Evolutionary conservation across 37 sponge, comb jelly and placozoan species (phyloP), one percentile per base, ranked within the genome.

Genomic region (Beroe forskalii): DNA sequence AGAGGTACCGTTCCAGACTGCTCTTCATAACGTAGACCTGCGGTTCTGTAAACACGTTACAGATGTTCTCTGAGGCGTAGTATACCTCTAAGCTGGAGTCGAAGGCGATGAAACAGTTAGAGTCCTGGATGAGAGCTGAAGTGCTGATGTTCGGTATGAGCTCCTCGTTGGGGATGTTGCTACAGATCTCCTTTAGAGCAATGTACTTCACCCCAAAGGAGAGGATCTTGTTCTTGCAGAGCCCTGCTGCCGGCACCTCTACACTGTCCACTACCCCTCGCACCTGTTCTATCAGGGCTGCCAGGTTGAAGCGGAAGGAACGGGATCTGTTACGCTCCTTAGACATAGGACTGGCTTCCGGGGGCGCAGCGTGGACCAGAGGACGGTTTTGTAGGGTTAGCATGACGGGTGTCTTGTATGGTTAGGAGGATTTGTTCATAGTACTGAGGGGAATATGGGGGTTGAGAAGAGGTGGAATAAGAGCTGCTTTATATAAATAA

Each of bases 201-300:
- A 72, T 72, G 75, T 72, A 72, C 75, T 72, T 72, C 20, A 32
- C 38, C 75, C 75, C 75, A 30, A 72, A 72, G 9, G 75, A 32
- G 39, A 72, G 75, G 39, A 72, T 39, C 75, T 72, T 72, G 75
- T 72, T 72, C 75, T 72, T 72, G 75, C 75, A 72, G 40, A 72
- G 75, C 33, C 75, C 75, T 19, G 40, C 33, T 4, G 75, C 75
- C 3, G 75, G 75, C 38, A 72, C 75, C 39, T 72, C 75, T 35
- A 39, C 39, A 20, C 40, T 38, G 20, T 72, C 75, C 19, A 72
- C 30, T 8, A 72, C 30, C 1, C 22, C 75, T 8, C 75, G 75
- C 1, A 72, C 33, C 40, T 72, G 39, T 20, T 72, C 75, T 4
- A 72, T 72, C 75, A 72, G 75, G 22, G 75, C 75, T 8, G 75